Evolutionary conservation across 1,140 invertebrate genomes (phyloP), one percentile per base, ranked within the genome.

Genomic region (Sitobion miscanthi): DNA sequence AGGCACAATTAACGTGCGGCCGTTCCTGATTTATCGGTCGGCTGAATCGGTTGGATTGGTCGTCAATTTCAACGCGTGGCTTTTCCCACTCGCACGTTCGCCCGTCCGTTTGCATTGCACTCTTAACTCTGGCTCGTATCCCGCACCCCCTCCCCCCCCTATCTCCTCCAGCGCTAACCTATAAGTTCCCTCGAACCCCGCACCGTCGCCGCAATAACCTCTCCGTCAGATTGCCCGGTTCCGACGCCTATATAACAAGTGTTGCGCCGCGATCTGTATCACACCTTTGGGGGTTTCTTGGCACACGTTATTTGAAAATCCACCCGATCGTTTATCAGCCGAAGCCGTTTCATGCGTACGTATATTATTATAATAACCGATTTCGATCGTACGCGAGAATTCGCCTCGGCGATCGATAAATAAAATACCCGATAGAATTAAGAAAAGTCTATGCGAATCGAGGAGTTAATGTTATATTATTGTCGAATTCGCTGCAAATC

Each of bases 1-100:
- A 42, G 69, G 69, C 69, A 83, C 90, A 92, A 92, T 92, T 92
- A 92, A 92, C 90, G 90, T 92, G 69, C 69, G 90, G 90, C 90
- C 47, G 47, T 82, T 83, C 69, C 69, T 92, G 90, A 92, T 92
- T 92, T 92, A 92, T 92, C 90, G 69, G 90, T 23, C 69, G 62
- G 77, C 90, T 52, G 77, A 83, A 92, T 83, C 47, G 90, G 69
- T 83, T 21, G 90, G 90, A 92, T 92, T 47, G 90, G 90, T 92
- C 90, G 90, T 92, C 90, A 92, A 92, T 92, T 92, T 82, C 69
- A 83, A 92, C 69, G 52, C 69, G 52, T 47, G 38, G 62, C 90
- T 42, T 86, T 45, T 42, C 85, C 85, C 85, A 25, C 38, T 42
- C 23, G 17, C 83, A 85, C 83, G 83, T 25, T 38, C 82, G 38